Evolutionary conservation across 2,888 invertebrate species (phyloP).

Genomic region (Deroplatys truncata): DNA sequence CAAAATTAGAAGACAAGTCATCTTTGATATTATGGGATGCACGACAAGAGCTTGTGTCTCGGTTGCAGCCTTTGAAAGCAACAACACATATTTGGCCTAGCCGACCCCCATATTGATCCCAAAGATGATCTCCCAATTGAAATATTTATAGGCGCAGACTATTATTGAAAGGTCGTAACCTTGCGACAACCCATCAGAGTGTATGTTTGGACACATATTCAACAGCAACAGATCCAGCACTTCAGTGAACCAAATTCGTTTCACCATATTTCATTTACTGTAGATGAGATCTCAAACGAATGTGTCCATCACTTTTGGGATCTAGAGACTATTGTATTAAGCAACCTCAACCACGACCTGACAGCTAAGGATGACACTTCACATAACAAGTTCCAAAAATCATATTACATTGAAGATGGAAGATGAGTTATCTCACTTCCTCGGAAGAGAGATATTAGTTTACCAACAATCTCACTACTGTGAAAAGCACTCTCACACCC

Average conservation of each 20-base stretch:
- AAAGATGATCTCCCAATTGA: neutral
- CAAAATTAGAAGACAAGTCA: too few species aligned
- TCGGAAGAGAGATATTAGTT: neutral
- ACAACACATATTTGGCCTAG: too few species aligned
- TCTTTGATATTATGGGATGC: too few species aligned
- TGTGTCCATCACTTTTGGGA: neutral
- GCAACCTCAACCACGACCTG: neutral
- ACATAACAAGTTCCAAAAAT: neutral
- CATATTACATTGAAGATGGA: neutral
- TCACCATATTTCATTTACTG: neutral
- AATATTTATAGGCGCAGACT: neutral
- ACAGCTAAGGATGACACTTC: neutral
- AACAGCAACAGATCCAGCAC: too few species aligned
- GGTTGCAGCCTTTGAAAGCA: too few species aligned
- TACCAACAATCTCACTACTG: neutral
- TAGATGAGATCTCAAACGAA: neutral
- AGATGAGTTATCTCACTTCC: neutral
- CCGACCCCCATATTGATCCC: neutral
- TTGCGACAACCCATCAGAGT: too few species aligned
- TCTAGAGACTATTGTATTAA: neutral
- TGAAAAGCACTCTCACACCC: too few species aligned
- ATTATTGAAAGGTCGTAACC: neutral
- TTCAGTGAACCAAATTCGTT: too few species aligned
- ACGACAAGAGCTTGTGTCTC: too few species aligned
- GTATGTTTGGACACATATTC: neutral